Conservation (phyloP, 2,113 vertebrate genomes). For the Vidua macroura region DNA sequence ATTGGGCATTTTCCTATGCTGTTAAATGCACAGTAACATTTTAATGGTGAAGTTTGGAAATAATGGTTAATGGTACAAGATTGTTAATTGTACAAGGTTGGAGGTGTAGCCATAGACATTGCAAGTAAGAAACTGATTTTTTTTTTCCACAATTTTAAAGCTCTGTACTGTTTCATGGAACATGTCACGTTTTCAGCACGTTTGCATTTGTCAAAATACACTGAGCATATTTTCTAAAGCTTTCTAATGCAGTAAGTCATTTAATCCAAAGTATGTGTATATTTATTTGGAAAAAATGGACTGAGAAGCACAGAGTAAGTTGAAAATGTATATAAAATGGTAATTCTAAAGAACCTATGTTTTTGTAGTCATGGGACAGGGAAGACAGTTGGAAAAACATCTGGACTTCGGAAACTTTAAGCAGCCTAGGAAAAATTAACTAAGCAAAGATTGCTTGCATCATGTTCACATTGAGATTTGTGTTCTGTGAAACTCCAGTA, state of each 20-base stretch:
- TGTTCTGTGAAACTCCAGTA: not conserved
- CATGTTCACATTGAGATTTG: not conserved
- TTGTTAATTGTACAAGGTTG: not conserved
- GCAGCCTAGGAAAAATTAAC: not conserved
- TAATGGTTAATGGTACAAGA: not conserved
- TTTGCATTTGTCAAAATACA: not conserved
- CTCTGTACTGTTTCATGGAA: not conserved
- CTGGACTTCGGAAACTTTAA: not conserved
- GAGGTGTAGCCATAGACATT: not conserved
- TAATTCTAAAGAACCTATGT: not conserved
- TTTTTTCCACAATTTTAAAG: not conserved
- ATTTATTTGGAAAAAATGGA: not conserved
- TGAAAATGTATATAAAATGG: not conserved
- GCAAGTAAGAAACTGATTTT: not conserved
- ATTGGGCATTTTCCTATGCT: not conserved
- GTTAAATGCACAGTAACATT: not conserved
- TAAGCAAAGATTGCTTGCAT: not conserved
- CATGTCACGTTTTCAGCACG: fast-evolving
- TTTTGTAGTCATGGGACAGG: not conserved
- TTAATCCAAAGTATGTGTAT: not conserved
- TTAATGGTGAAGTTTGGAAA: not conserved
- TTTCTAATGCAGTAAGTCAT: not conserved
- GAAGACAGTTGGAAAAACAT: not conserved
- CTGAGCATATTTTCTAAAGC: not conserved
- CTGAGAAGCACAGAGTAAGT: not conserved